A percentile compares a stretch with the other conserved stretches of the same genome.
Conservation (phyloP, 2,797 vertebrate genomes). For the Lates japonicus region DNA sequence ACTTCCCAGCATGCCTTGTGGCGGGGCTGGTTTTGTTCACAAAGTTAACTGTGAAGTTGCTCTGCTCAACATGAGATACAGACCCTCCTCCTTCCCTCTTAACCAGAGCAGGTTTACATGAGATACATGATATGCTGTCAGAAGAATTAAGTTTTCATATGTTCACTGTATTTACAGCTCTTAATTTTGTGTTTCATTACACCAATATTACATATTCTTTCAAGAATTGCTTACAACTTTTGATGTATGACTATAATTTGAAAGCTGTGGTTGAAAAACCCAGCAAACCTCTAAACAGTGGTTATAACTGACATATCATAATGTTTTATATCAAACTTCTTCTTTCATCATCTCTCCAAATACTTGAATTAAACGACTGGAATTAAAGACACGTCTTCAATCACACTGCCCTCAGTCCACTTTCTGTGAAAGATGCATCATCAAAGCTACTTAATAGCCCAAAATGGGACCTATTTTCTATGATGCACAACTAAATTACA, state of each 20-base stretch:
- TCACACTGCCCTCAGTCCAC: slow-evolving; percentile 23
- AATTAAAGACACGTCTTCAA: slow-evolving; percentile 54
- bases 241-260: slow-evolving; percentile 27
- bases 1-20: slow-evolving; percentile 81
- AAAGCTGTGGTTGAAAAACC: slow-evolving; percentile 25
- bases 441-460: slow-evolving; percentile 63
- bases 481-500: slow-evolving; percentile 59
- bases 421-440: slow-evolving; percentile 53
- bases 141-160: slow-evolving; percentile 19
- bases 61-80: slow-evolving; percentile 40
- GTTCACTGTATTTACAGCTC: slow-evolving; percentile 12
- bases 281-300: slow-evolving; percentile 5
- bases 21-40: slow-evolving; percentile 69
- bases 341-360: slow-evolving; percentile 55
- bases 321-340: slow-evolving; percentile 46
- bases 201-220: slow-evolving; percentile 14
- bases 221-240: slow-evolving; percentile 29
- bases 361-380: slow-evolving; percentile 42
- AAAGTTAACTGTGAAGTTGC: slow-evolving; percentile 81
- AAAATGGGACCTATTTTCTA: slow-evolving; percentile 55
- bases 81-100: slow-evolving; percentile 15
- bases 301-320: slow-evolving; percentile 26
- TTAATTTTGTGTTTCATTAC: slow-evolving; percentile 35
- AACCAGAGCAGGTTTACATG: slow-evolving; percentile 14
- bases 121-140: slow-evolving; percentile 18